Conservation (phyloP, 1,140 invertebrate species). For the Drosophila hydei region DNA sequence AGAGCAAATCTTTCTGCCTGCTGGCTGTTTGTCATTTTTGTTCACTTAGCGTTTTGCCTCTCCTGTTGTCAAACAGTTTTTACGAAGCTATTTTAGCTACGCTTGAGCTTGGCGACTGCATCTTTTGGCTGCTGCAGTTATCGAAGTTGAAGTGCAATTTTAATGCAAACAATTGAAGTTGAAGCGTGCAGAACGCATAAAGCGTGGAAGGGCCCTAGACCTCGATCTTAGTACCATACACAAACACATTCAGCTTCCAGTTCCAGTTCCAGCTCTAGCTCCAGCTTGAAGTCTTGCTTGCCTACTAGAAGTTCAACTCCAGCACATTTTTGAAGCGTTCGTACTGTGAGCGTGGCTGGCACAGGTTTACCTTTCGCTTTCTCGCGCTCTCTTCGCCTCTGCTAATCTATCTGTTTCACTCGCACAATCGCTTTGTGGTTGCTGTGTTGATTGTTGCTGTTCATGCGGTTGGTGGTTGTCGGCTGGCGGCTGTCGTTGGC, state of each 20-base stretch:
- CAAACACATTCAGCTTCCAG: conserved; percentile 9
- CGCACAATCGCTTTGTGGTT: conserved; percentile 39
- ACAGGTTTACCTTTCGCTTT: conserved; percentile 7
- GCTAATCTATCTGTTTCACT: conserved; percentile 6
- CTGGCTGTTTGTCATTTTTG: conserved; percentile 34
- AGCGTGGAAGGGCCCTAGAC: conserved; percentile 56
- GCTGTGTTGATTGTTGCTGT: conserved; percentile 38
- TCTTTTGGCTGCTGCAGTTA: conserved; percentile 56
- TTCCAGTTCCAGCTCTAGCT: too few relatives aligned
- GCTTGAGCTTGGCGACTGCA: conserved; percentile 55
- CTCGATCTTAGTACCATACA: conserved; percentile 32
- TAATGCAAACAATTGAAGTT: conserved; percentile 80
- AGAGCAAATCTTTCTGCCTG: conserved; percentile 13
- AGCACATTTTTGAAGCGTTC: conserved; percentile 22
- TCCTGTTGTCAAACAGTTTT: conserved; percentile 77
- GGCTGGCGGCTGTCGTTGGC: conserved; percentile 65
- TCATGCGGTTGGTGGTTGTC: conserved; percentile 39
- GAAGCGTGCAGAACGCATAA: conserved; percentile 75
- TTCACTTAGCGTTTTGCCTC: conserved; percentile 58
- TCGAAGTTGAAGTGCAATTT: conserved; percentile 79
- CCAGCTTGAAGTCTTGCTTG: conserved; percentile 3
- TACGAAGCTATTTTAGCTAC: conserved; percentile 71
- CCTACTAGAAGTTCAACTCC: neutral
- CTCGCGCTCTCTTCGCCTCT: neutral
- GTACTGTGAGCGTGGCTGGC: conserved; percentile 38